Conservation (phyloP, 2,113 vertebrate genomes). For the Rhipidura dahli region DNA sequence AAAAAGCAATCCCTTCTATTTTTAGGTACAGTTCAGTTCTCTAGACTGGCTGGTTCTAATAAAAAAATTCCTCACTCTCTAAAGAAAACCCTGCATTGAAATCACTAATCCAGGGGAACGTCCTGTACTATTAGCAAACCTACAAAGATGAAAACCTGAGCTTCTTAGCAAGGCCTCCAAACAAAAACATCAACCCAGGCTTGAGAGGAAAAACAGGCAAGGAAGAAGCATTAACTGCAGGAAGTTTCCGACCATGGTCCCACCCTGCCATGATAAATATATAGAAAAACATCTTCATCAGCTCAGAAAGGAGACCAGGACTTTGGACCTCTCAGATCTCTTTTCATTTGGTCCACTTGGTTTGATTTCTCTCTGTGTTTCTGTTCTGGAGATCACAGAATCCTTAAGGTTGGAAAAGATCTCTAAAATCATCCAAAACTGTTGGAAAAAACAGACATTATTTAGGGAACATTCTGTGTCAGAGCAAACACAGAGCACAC, state of each 20-base stretch:
- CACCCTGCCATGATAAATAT: not conserved
- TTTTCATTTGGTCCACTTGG: not conserved
- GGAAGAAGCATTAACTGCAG: not conserved
- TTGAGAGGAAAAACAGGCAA: not conserved
- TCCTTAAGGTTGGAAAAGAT: not conserved
- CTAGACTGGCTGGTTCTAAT: conserved; percentile 59
- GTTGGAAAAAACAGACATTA: not conserved
- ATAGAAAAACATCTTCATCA: not conserved
- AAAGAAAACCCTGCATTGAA: conserved; percentile 53
- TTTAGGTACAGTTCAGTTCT: conserved; percentile 56
- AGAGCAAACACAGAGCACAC: not conserved
- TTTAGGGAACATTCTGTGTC: not conserved
- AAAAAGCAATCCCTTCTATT: conserved; percentile 63
- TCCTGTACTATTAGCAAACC: conserved; percentile 35
- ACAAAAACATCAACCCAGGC: conserved; percentile 9
- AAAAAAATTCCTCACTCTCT: conserved; percentile 56
- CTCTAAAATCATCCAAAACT: not conserved
- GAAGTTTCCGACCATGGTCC: not conserved
- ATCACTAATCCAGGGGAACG: conserved; percentile 17
- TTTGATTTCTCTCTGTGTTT: not conserved
- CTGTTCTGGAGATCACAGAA: not conserved
- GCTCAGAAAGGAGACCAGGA: not conserved
- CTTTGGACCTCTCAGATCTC: not conserved
- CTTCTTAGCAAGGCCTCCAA: not conserved
- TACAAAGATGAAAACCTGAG: conserved; percentile 50